A percentile compares a stretch with the other conserved stretches of the same genome.
Conservation (phyloP, 2,797 vertebrate genomes). For the Melanotaenia boesemani region DNA sequence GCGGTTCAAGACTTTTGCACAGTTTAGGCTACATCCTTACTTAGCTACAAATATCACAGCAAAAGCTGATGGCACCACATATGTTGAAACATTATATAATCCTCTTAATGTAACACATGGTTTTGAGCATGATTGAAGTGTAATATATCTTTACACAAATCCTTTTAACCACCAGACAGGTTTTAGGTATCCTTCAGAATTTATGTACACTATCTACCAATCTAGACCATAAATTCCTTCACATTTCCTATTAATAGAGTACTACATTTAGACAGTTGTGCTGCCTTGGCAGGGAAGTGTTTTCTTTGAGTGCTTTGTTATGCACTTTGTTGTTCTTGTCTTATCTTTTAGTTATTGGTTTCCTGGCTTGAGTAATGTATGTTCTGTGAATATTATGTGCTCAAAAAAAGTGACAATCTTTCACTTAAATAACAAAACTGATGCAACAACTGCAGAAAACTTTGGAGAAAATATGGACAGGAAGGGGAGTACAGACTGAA, state of each 20-base stretch:
- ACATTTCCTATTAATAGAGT: conserved; percentile 47
- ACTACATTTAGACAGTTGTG: conserved; percentile 34
- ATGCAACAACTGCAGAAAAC: conserved; percentile 2
- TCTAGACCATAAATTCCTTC: conserved; percentile 46
- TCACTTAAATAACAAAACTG: conserved; percentile 20
- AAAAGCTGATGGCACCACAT: background rate
- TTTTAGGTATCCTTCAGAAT: conserved; percentile 30
- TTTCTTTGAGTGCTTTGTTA: conserved; percentile 39
- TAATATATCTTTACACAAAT: conserved; percentile 29
- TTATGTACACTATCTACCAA: conserved; percentile 30
- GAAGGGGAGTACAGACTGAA: conserved; percentile 15
- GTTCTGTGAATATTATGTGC: conserved; percentile 2
- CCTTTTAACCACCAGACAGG: conserved; percentile 8
- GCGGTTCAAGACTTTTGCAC: background rate
- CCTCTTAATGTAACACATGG: background rate
- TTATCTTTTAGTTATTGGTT: conserved; percentile 31
- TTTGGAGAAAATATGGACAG: background rate
- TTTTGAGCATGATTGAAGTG: conserved; percentile 7
- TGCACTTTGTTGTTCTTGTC: conserved; percentile 43
- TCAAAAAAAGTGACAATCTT: conserved; percentile 5
- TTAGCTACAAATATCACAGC: background rate
- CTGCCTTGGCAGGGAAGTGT: conserved; percentile 27
- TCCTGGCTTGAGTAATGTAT: conserved; percentile 22
- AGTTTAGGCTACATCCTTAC: background rate
- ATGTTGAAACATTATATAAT: background rate